A percentile compares a stretch with the other conserved stretches of the same genome.
Evolutionary conservation across 53 echinoderm and acorn worm genomes (phyloP).

Genomic region (Echinometra lucunter): DNA sequence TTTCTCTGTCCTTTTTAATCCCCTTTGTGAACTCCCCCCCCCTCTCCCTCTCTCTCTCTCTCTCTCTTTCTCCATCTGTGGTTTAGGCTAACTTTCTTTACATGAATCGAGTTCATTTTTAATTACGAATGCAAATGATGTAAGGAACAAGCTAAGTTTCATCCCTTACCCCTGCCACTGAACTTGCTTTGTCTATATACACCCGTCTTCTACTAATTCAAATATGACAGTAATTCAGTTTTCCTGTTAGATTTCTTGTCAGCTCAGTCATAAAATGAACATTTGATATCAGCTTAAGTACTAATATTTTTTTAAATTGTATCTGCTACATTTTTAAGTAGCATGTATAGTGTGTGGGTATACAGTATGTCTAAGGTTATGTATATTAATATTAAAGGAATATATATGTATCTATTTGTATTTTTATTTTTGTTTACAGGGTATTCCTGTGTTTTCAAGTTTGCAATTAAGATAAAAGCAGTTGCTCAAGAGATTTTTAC

Average conservation of each 20-base stretch:
- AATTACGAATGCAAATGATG: not conserved
- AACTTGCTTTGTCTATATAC: slow-evolving; percentile 15
- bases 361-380: not conserved
- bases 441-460: no score
- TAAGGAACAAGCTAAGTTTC: not conserved
- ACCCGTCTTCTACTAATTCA: not conserved
- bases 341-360: not conserved
- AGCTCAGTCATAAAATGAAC: not conserved
- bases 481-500: no score
- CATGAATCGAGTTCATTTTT: not conserved
- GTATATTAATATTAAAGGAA: not conserved
- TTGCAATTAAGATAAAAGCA: no score
- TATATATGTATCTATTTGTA: not conserved
- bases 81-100: not conserved
- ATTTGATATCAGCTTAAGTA: not conserved
- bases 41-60: not conserved
- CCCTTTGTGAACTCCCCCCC: not conserved
- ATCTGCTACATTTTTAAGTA: not conserved
- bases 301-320: no score
- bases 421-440: not conserved
- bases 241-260: not conserved
- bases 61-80: not conserved
- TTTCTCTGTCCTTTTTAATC: no score
- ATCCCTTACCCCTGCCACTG: slow-evolving; percentile 1
- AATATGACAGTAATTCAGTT: no score